Base-by-base conservation (phyloP, 2,113 vertebrate genomes). In the Heliornis fulica region DNA sequence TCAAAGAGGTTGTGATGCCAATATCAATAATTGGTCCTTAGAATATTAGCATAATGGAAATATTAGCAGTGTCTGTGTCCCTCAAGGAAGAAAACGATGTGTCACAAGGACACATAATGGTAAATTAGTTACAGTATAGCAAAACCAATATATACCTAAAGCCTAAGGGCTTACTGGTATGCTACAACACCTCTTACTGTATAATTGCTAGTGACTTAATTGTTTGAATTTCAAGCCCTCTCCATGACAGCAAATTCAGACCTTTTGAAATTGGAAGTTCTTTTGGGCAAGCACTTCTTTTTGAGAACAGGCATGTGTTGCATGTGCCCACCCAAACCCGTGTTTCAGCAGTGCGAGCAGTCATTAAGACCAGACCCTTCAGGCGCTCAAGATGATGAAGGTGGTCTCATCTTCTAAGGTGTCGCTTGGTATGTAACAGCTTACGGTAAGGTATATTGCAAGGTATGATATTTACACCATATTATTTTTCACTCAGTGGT, bases 121-220 rank as follows among this genome's bases (percentile, higher is more conserved):
- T 61, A 94, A 95, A 94, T 81, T 69, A 89, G 83, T 70, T 93
- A 79, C 54, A 77, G 84, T 63, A 38, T 28, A 91, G 93, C 90
- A 83, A 90, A 96, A 91, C 4, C 79, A 96, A 86, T 71, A 66
- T 83, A 90, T 59, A 69, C 68, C 69, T 76, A 85, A 76, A 85
- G 53, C 45, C 54, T 77, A 69, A 93, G 94, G 28, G 53, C 38
- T 93, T 96, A 87, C 93, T 83, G 85, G 50, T 88, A 46, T 83
- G 57, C 90, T 92, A 76, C 65, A 75, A 91, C 87, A 87, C 51
- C 54, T 96, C 94, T 90, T 83, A 54, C 32, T 59, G 59, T 79
- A 54, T 83, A 93, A 93, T 77, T 95, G 86, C 88, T 86, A 93
- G 95, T 80, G 75, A 93, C 68, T 94, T 95, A 90, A 96, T 97